Evolutionary conservation across 2,113 vertebrate species (phyloP), one percentile per base, ranked within the genome.

Genomic region (Callaeas wilsoni): DNA sequence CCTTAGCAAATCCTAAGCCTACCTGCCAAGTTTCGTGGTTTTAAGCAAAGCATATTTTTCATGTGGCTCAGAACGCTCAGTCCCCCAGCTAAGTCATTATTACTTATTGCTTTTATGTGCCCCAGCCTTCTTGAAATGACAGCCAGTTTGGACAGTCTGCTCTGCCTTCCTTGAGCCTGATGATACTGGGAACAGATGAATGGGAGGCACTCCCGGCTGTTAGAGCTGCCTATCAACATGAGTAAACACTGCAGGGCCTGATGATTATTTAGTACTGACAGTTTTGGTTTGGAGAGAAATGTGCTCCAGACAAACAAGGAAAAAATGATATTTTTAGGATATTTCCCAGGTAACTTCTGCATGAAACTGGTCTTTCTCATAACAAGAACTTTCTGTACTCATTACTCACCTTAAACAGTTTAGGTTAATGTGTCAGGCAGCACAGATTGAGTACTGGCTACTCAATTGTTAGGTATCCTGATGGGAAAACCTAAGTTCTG

Each of bases 51-150:
- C 19, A 84, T 50, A 67, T 94, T 96, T 96, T 94, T 96, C 68
- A 86, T 56, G 67, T 26, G 50, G 59, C 60, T 94, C 93, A 84
- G 55, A 94, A 75, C 8, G 27, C 50, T 50, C 41, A 67, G 63
- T 85, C 81, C 33, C 32, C 50, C 49, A 65, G 85, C 57, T 56
- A 93, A 96, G 80, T 55, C 18, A 3, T 88, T 90, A 96, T 81
- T 93, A 70, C 88, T 89, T 76, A 86, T 74, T 89, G 95, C 93
- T 96, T 90, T 96, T 62, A 92, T 33, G 39, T 86, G 94, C 44
- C 86, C 68, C 84, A 89, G 29, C 81, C 64, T 89, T 93, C 80
- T 84, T 59, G 77, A 94, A 96, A 96, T 80, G 74, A 88, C 84
- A 95, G 67, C 55, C 47, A 87, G 87, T 55, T 60, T 91, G 91